A percentile compares a stretch with the other conserved stretches of the same genome.
Evolutionary conservation across 2,113 vertebrate genomes (phyloP).

Genomic region (Leptobrachium ailaonicum): DNA sequence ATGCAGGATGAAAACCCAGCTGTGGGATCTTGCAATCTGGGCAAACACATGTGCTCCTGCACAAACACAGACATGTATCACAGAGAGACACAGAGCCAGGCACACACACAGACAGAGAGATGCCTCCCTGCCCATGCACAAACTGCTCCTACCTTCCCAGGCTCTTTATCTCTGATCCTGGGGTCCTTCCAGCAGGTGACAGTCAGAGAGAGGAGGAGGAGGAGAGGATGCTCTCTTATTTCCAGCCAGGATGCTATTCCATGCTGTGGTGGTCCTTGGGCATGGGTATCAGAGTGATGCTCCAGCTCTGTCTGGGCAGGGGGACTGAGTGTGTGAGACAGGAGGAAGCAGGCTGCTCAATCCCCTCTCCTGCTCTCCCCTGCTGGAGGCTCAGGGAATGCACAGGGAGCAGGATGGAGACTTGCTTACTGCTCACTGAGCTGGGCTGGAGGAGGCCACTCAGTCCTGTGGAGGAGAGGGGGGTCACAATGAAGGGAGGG

Average conservation of each 20-base stretch:
- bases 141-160: conserved; percentile 33
- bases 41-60: conserved; percentile 26
- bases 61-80: neutral
- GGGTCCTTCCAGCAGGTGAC: neutral
- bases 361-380: conserved; percentile 59
- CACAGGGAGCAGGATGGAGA: conserved; percentile 55
- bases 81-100: conserved; percentile 3
- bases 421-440: conserved; percentile 49
- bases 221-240: conserved; percentile 11
- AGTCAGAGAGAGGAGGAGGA: neutral
- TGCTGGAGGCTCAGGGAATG: conserved; percentile 74
- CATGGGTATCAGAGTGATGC: conserved; percentile 17
- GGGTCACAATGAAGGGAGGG: neutral
- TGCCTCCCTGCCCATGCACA: conserved; percentile 28
- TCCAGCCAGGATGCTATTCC: conserved; percentile 16
- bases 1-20: neutral
- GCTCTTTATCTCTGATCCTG: conserved; percentile 8
- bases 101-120: conserved; percentile 21
- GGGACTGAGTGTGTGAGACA: conserved; percentile 35
- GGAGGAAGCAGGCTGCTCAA: neutral
- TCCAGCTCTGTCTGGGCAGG: conserved; percentile 41
- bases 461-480: conserved; percentile 13
- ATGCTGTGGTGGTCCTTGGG: conserved; percentile 3
- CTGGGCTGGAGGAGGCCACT: conserved; percentile 48
- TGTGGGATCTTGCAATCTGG: neutral